phyloP scores from a whole-genome alignment of 2,888 invertebrate species.

The Iphiclides podalirius region DNA sequence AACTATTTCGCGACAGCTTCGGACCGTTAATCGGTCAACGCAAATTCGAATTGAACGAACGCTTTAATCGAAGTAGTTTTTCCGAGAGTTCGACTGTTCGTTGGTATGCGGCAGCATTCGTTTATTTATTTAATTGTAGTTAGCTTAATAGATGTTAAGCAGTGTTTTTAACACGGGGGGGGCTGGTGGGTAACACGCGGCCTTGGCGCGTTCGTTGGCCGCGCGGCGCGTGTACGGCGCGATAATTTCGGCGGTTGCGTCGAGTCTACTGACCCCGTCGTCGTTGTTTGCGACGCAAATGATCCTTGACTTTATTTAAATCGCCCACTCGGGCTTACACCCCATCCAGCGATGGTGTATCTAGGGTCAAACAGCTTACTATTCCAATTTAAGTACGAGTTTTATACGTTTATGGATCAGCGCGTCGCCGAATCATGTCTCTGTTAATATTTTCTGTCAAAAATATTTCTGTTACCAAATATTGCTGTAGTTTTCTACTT shows the following conservation, averaged over 20 bases:
- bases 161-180: no score
- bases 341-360: conserved; percentile 33
- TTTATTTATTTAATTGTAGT: no score
- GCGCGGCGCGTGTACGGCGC: conserved; percentile 67
- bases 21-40: background rate
- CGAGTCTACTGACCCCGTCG: conserved; percentile 75
- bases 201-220: conserved; percentile 75
- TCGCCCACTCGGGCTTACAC: no score
- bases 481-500: no score
- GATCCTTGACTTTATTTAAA: conserved; percentile 78
- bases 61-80: background rate
- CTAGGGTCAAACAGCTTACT: conserved; percentile 34
- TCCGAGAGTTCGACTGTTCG: background rate
- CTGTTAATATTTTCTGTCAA: no score
- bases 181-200: conserved; percentile 46
- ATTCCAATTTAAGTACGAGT: conserved; percentile 33
- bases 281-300: conserved; percentile 72
- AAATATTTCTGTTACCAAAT: no score
- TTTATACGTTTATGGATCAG: conserved; percentile 18
- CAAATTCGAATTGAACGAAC: no score
- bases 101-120: no score
- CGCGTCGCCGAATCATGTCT: no score
- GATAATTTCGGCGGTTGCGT: conserved; percentile 75
- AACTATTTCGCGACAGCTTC: conserved; percentile 3
- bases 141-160: background rate